Evolutionary conservation across 2,113 vertebrate species (phyloP).

Genomic region (Echinops telfairi): DNA sequence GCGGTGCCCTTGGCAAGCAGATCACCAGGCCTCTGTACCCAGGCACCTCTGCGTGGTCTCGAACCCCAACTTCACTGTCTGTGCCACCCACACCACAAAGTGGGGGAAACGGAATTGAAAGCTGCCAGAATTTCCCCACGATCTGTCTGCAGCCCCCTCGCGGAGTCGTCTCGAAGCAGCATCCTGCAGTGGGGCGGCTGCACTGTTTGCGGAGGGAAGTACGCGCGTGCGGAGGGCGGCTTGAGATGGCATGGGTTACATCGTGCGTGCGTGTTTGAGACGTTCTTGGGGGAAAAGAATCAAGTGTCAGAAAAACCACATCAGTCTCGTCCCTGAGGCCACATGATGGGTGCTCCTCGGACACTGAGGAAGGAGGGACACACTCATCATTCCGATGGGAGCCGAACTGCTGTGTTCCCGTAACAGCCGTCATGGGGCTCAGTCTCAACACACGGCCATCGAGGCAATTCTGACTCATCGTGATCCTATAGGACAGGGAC

Average conservation of each 20-base stretch:
- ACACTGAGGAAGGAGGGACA: not conserved
- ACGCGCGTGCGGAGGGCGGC: not conserved
- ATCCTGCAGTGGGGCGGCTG: no score
- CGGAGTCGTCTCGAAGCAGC: no score
- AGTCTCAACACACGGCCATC: not conserved
- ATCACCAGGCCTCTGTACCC: not conserved
- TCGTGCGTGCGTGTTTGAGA: not conserved
- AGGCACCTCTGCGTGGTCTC: not conserved
- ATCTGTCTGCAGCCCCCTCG: no score
- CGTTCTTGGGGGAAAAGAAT: no score
- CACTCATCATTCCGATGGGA: not conserved
- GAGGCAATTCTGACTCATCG: no score
- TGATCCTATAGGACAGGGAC: no score
- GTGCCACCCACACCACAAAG: no score
- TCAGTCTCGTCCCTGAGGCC: not conserved
- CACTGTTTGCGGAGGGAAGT: no score
- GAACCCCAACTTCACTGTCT: no score
- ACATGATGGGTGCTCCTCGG: not conserved
- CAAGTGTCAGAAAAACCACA: constrained; percentile 4
- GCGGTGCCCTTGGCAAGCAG: not conserved
- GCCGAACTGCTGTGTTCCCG: not conserved
- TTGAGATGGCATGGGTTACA: not conserved
- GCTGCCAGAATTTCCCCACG: no score
- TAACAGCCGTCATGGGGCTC: not conserved
- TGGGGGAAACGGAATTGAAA: no score